Evolutionary conservation across 2,888 invertebrate genomes (phyloP), one percentile per base, ranked within the genome.

Genomic region (Tipula lateralis): DNA sequence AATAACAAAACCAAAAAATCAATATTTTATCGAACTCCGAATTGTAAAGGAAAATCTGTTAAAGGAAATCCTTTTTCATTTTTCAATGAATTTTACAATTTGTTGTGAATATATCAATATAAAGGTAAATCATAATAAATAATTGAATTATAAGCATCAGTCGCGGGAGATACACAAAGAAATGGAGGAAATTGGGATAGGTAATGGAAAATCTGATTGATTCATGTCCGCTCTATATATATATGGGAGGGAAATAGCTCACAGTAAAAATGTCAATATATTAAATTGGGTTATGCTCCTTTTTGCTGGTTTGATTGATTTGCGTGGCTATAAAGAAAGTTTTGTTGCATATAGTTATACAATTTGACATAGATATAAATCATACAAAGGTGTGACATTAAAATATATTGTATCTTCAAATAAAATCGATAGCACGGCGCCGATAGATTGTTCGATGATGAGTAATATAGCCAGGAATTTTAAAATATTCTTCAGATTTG

Each of bases 151-250:
- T 44, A n/a, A n/a, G 44, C 16, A 19, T 9, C 24, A 66, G 66
- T 66, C 66, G 24, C 24, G 66, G 66, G 66, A 66, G 66, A 66
- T 66, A 66, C 24, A 66, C 66, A 66, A 66, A 24, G 3, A 12
- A 66, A 66, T 66, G 24, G 24, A 66, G 66, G 66, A 66, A 66
- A 66, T 66, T 66, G 24, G 66, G 66, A 66, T 66, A 66, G 66
- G 66, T 66, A 66, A 66, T 66, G 24, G 66, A 24, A 66, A 66
- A 66, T 24, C 9, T 24, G 66, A 66, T 66, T 66, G 66, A 66
- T 66, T 24, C 9, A 24, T 66, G 66, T 66, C 16, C 16, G 44
- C 5, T 50, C 4, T 44, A 32, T 32, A 7, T 32, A 32, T n/a
- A 44, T n/a, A 16, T 16, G 16, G 44, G 19, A 50, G n/a, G 16